Evolutionary conservation across 1,140 invertebrate species (phyloP), one percentile per base, ranked within the genome.

Genomic region (Monomorium pharaonis): DNA sequence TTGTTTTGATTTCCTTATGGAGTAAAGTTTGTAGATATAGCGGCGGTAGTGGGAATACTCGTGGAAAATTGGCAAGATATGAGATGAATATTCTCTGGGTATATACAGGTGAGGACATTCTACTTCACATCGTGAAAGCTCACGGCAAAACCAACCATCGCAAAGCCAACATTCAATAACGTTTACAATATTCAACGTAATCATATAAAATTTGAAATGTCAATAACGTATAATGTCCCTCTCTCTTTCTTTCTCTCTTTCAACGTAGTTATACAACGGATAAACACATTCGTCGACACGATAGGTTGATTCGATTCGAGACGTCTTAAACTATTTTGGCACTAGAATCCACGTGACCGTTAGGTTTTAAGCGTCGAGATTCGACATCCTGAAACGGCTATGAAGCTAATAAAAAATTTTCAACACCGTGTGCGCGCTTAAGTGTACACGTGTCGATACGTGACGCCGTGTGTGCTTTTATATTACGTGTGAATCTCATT

Each of bases 141-240:
- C 33, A 72, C 87, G 47, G 27, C n/a, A 54, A 65, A 88, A 60
- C n/a, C n/a, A n/a, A n/a, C n/a, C 84, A 72, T 88, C 65, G 76
- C 69, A 76, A 81, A 81, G 78, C 69, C 87, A 91, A 93, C 76
- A 88, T 91, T 27, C 89, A 86, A 86, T 87, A 58, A 88, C 87
- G 62, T 92, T 88, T 83, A 72, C 85, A 91, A 92, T 90, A 93
- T 88, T 90, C 85, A 94, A 94, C 93, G 87, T 70, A 94, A 93
- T 81, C 89, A 86, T 93, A 93, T 94, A 94, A 94, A 94, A 94
- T 94, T 81, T 94, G 90, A 90, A 93, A 91, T 90, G 88, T 92
- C 69, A 75, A 85, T 93, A 94, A 93, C 92, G 78, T 76, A 92
- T 89, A 84, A 83, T 88, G 85, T 88, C 75, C 75, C 84, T 87